These are phyloP conservation scores for Zaprionus lineosus DNA, from an alignment of 2,888 invertebrate species.

Conservation along the genomic window DNA sequence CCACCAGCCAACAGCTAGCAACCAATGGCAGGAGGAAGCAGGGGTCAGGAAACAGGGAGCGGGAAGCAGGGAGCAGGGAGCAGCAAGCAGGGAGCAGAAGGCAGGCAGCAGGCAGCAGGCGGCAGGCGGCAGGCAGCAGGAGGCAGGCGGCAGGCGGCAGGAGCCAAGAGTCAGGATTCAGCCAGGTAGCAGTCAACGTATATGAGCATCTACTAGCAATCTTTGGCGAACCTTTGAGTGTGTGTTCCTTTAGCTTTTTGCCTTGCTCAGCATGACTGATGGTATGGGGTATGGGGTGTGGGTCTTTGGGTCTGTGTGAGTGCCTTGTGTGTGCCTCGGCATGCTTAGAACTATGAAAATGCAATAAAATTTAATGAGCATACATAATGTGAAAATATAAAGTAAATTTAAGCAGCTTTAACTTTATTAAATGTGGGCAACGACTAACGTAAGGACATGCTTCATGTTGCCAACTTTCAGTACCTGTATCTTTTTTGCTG, in stretches of 20 bases:
- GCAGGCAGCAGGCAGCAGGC: constrained; percentile 16
- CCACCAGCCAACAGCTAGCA: constrained; percentile 18
- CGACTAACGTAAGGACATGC: constrained; percentile 1
- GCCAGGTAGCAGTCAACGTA: constrained; percentile 7
- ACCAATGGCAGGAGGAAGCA: constrained; percentile 8
- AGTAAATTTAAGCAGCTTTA: constrained; percentile 42
- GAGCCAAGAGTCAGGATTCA: constrained; percentile 23
- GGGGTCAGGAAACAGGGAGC: constrained; percentile 22
- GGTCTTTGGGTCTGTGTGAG: neutral
- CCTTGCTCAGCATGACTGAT: neutral
- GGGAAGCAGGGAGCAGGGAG: constrained; percentile 29
- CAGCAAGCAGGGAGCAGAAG: constrained; percentile 25
- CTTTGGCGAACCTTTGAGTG: constrained; percentile 9
- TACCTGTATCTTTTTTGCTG: constrained; percentile 4
- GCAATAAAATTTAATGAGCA: constrained; percentile 73
- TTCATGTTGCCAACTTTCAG: neutral
- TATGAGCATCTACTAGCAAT: constrained; percentile 2
- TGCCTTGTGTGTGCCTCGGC: constrained; percentile 6
- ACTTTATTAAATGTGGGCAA: constrained; percentile 19
- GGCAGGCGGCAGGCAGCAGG: too few relatives aligned
- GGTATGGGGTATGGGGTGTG: neutral
- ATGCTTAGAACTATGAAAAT: constrained; percentile 37
- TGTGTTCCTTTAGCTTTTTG: constrained; percentile 6
- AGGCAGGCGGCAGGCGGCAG: constrained; percentile 21
- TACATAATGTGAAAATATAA: constrained; percentile 62